Evolutionary conservation across 2,797 vertebrate species (phyloP), one percentile per base, ranked within the genome.

Genomic region (Enteromius afrohamiltoni): DNA sequence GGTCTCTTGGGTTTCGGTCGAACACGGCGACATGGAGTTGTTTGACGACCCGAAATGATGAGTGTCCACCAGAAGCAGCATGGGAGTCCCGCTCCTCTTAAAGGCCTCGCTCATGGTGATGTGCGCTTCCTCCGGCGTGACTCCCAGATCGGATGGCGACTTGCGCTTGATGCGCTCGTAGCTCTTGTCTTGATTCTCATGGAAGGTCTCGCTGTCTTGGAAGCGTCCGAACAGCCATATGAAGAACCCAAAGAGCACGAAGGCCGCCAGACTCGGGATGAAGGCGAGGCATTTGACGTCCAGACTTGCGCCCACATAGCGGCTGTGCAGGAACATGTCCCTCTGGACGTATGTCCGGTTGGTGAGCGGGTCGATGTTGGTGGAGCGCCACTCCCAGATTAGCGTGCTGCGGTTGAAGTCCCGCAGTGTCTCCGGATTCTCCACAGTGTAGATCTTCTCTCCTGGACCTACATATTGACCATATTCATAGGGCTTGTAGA

Each of bases 401-500:
- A 99, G 93, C 0, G 96, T 99, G 91, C 96, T 98, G 92, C 95
- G 95, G 87, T 99, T 99, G 85, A 99, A 97, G 88, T 95, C 87
- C 82, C 86, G 91, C 84, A 99, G 95, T 10, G 97, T 98, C 86
- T 98, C 96, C 0, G 95, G 94, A 86, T 97, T 97, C 90, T 98
- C 96, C 88, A 99, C 98, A 0, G 96, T 99, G 89, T 94, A 99
- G 90, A 99, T 99, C 94, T 98, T 97, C 91, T 99, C 95, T 0
- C 97, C 97, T 0, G 98, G 97, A 10, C 97, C 98, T 0, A 99
- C 96, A 14, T 99, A 99, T 83, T 99, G 98, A 8, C 98, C 98
- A 3, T 99, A 99, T 87, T 98, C 97, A 26, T 98, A 97, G 89
- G 98, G 98, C 86, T 96, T 96, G 92, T 99, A 99, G 94, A 99